Evolutionary conservation across 2,888 invertebrate genomes (phyloP), one percentile per base, ranked within the genome.

Genomic region (Chalcis sispes): DNA sequence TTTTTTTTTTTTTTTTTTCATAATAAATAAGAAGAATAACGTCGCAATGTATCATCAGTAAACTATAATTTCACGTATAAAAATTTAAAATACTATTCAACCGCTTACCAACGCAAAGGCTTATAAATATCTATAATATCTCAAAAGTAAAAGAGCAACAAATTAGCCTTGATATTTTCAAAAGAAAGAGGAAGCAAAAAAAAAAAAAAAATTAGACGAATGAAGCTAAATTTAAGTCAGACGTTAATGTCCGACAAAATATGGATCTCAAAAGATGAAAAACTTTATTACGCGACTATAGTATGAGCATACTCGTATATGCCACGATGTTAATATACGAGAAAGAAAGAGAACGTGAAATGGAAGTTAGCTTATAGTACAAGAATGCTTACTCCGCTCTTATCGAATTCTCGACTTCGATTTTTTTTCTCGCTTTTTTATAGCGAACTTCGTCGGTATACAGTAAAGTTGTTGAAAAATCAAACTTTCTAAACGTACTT

Each of bases 141-240:
- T 23, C n/a, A 62, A 29, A 46, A 10, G 46, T n/a, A 61, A 46
- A 18, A 62, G 46, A 29, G 29, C 46, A 46, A 46, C 27, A 23
- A 27, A 62, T 48, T 62, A 61, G 27, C 25, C 62, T 36, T 36
- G n/a, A 10, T 20, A 27, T 65, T 32, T 23, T 29, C 20, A 20
- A 23, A 36, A 54, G 25, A 42, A 46, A 25, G 25, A 36, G 36
- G 27, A 5, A 50, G 52, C 40, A 42, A 36, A 40, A 76, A 20
- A 65, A 71, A 77, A 18, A 67, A 50, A 73, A 66, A 77, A 76
- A 65, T 75, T n/a, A 71, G 20, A 58, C 48, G 70, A 70, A 65
- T 67, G 66, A 69, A 77, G 73, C 64, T 65, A 65, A 70, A 50
- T 70, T 70, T 65, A 70, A 59, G 48, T 46, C 46, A 46, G 67